Evolutionary conservation across 2,113 vertebrate genomes (phyloP), one percentile per base, ranked within the genome.

Genomic region (Lipotes vexillifer): DNA sequence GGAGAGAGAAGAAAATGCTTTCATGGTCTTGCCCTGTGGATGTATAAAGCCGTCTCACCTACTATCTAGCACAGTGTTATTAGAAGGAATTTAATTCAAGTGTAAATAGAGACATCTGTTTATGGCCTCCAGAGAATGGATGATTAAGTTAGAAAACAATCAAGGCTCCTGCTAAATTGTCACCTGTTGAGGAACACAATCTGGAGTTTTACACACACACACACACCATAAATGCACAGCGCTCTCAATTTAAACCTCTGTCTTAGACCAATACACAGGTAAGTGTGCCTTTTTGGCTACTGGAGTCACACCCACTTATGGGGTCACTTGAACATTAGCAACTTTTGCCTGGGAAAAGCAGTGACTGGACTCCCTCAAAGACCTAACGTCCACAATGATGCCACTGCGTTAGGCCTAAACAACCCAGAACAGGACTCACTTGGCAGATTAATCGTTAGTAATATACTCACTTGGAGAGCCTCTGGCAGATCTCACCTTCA

Each of bases 81-180:
- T 63, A 44, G 18, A 15, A 92, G 94, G 68, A 92, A 65, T 63
- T 92, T 86, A 89, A 65, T 77, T 75, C 84, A 25, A 87, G 31
- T 89, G 61, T 89, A 90, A 91, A 49, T 68, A 59, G 44, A 85
- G 52, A 46, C 46, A 25, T 57, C 72, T 68, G 84, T 78, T 69
- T 75, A 15, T 65, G 44, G 85, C 49, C 75, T 85, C 11, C 59
- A 46, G 84, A 66, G 88, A 78, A 38, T 20, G 44, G 33, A 57
- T n/a, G 52, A 74, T 78, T 10, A 52, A 86, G 29, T 21, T 7
- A 23, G 59, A 52, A 80, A 80, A 85, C 44, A 27, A 15, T 59
- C 12, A 75, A 66, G 29, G 20, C 74, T 29, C 10, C 66, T 82
- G 21, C 77, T 85, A 49, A 96, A 15, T 2, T 25, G 14, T 74